Conservation (phyloP, 2,888 invertebrate species). For the Watsonalla cultraria region DNA sequence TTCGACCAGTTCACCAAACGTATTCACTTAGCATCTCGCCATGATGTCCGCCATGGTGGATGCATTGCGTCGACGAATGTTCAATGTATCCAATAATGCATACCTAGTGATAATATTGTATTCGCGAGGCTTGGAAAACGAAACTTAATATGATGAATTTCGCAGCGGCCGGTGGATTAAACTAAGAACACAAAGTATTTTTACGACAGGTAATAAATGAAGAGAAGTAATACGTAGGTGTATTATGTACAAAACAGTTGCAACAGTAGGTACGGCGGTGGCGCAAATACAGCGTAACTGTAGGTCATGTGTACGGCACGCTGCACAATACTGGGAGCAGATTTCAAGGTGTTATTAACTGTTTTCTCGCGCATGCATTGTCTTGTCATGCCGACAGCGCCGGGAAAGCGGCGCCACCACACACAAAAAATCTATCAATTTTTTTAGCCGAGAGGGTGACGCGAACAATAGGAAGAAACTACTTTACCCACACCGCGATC, state of each 20-base stretch:
- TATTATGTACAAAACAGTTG: too few species aligned
- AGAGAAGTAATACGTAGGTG: too few species aligned
- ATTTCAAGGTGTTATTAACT: constrained; percentile 36
- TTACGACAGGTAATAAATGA: too few species aligned
- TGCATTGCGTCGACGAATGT: constrained; percentile 32
- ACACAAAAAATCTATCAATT: constrained; percentile 29
- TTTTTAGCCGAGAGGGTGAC: constrained; percentile 44
- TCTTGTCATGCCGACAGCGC: constrained; percentile 25
- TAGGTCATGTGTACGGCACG: constrained; percentile 4
- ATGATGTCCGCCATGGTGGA: not conserved
- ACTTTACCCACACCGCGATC: constrained; percentile 58
- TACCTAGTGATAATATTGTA: constrained; percentile 30
- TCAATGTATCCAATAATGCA: constrained; percentile 34
- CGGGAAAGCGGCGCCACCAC: constrained; percentile 55
- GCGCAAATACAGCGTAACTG: not conserved
- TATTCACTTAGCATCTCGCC: constrained; percentile 6
- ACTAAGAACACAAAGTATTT: too few species aligned
- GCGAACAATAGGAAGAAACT: constrained; percentile 72
- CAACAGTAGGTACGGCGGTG: too few species aligned
- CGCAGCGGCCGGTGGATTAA: constrained; percentile 3
- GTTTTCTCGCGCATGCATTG: constrained; percentile 29
- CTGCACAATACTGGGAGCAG: constrained; percentile 39
- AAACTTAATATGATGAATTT: constrained; percentile 36
- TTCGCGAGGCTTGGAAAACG: constrained; percentile 35
- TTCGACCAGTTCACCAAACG: constrained; percentile 22